A percentile compares a stretch with the other conserved stretches of the same genome.
Conservation (phyloP, 1,140 invertebrate genomes). For the Pseudomyrmex pallidus region DNA sequence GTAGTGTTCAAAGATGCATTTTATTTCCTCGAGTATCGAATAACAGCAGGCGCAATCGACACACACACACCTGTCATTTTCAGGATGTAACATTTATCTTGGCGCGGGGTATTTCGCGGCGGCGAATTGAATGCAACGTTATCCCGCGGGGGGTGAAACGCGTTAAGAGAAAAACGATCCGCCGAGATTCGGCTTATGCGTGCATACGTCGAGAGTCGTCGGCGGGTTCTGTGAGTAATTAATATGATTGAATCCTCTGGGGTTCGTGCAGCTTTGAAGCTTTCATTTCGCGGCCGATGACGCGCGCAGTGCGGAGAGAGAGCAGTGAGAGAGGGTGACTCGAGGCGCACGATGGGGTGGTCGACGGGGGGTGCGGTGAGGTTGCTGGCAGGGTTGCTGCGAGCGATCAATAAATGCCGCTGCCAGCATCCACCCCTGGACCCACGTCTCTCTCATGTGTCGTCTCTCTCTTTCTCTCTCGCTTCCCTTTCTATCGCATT, state of each 20-base stretch:
- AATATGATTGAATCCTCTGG: conserved; percentile 77
- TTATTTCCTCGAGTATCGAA: no score
- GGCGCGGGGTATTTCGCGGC: no score
- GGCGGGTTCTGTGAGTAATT: conserved; percentile 73
- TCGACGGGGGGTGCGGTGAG: conserved; percentile 57
- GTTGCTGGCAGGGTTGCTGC: conserved; percentile 79
- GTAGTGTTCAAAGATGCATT: conserved; percentile 1
- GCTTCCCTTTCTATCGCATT: conserved; percentile 44
- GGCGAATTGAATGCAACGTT: not conserved
- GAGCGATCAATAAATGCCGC: conserved; percentile 83
- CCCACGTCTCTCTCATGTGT: conserved; percentile 71
- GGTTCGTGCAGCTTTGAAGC: conserved; percentile 66
- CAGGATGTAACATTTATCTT: not conserved
- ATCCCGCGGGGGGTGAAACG: not conserved
- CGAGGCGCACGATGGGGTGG: conserved; percentile 65
- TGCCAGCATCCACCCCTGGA: conserved; percentile 81
- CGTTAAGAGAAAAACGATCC: conserved; percentile 43
- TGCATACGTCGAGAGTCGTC: conserved; percentile 62
- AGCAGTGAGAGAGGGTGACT: conserved; percentile 32
- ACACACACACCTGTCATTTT: not conserved
- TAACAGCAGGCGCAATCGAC: no score
- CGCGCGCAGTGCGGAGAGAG: conserved; percentile 31
- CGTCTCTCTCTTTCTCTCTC: conserved; percentile 47
- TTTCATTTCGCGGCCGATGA: conserved; percentile 58
- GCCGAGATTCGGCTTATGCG: conserved; percentile 22